Percentiles rank a stretch among this genome's conserved stretches.
Evolutionary conservation across 1,140 invertebrate genomes (phyloP).

Genomic region (Meloidogyne floridensis): DNA sequence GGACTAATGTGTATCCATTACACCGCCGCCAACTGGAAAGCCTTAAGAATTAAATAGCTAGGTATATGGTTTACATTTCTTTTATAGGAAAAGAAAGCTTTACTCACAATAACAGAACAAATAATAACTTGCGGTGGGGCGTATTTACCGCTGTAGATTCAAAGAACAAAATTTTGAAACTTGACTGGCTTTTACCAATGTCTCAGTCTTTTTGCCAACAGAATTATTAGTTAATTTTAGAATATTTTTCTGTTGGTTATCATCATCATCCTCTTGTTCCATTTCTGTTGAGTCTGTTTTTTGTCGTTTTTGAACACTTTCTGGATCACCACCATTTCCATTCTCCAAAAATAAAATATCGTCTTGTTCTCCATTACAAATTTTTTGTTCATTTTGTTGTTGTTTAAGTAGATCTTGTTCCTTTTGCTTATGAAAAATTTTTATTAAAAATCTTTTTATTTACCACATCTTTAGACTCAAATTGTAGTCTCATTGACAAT

Average conservation of each 20-base stretch:
- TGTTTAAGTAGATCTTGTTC: background rate
- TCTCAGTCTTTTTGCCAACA: background rate
- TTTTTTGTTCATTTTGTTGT: conserved; percentile 10
- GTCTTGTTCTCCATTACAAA: background rate
- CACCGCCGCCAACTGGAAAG: too few species aligned
- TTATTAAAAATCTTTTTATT: conserved; percentile 5
- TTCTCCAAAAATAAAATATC: background rate
- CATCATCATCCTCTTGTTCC: background rate
- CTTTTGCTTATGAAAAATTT: background rate
- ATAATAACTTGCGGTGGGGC: too few species aligned
- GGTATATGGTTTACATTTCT: too few species aligned
- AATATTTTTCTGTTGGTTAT: background rate
- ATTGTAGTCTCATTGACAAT: conserved; percentile 13
- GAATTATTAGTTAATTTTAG: too few species aligned
- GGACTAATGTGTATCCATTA: too few species aligned
- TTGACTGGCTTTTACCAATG: background rate
- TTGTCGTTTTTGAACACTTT: background rate
- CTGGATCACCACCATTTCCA: background rate
- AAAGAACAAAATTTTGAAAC: too few species aligned
- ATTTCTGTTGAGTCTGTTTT: background rate
- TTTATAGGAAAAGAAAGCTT: too few species aligned
- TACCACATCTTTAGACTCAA: conserved; percentile 31
- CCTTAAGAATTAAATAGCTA: too few species aligned
- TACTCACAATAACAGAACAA: too few species aligned
- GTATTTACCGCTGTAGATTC: too few species aligned